phyloP scores from a whole-genome alignment of 2,113 vertebrate species.

The Gobiocypris rarus region DNA sequence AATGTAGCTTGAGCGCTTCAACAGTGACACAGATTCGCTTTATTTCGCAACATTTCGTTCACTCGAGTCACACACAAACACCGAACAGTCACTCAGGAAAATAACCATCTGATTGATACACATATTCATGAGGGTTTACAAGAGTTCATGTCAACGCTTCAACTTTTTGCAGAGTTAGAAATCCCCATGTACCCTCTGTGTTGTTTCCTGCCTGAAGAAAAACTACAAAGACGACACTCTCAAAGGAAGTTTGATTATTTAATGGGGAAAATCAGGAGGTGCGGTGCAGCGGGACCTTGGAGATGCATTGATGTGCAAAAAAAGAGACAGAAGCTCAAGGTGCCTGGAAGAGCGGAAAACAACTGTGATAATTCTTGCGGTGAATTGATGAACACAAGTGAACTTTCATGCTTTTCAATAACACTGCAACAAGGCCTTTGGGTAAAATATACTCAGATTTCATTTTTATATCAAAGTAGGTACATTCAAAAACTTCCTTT shows the following conservation, averaged over 20 bases:
- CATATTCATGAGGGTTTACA: background rate
- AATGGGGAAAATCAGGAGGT: conserved; percentile 41
- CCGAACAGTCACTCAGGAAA: background rate
- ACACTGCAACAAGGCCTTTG: background rate
- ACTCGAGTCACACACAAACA: conserved; percentile 20
- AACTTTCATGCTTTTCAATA: conserved; percentile 24
- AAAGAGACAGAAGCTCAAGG: background rate
- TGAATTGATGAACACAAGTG: background rate
- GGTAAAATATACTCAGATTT: background rate
- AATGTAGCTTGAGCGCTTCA: conserved; percentile 9
- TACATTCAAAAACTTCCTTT: background rate
- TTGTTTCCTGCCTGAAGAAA: conserved; percentile 46
- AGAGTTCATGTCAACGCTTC: conserved; percentile 24
- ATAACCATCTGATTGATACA: background rate
- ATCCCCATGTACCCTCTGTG: conserved; percentile 22
- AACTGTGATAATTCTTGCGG: background rate
- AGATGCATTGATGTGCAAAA: conserved; percentile 21
- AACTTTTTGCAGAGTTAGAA: conserved; percentile 35
- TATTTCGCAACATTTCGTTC: background rate
- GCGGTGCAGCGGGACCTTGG: conserved; percentile 2
- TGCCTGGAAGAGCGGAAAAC: background rate
- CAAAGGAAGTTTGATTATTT: conserved; percentile 55
- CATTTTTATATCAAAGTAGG: conserved; percentile 1
- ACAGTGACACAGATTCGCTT: conserved; percentile 12
- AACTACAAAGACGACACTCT: conserved; percentile 47